These are phyloP conservation scores for Acanthochromis polyacanthus DNA, from an alignment of 2,113 vertebrate genomes.

Conservation along the genomic window DNA sequence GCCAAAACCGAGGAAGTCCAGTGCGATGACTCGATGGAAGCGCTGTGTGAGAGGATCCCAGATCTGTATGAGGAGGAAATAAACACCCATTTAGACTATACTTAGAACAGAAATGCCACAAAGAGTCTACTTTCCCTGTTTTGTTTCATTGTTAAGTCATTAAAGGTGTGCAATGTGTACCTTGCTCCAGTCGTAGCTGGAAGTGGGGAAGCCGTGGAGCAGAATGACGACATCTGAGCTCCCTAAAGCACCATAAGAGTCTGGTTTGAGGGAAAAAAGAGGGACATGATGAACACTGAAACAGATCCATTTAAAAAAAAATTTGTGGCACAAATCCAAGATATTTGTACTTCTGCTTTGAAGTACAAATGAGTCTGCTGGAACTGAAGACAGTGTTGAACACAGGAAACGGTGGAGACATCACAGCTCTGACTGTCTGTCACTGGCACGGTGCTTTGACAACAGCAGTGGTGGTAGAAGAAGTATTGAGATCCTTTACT, in stretches of 20 bases:
- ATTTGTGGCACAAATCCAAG: too few relatives aligned
- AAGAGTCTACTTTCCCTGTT: neutral
- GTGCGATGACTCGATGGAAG: slow-evolving; percentile 92
- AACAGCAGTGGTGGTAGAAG: too few relatives aligned
- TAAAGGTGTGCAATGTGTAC: slow-evolving; percentile 66
- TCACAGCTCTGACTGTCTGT: too few relatives aligned
- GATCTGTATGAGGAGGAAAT: slow-evolving; percentile 80
- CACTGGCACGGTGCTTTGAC: too few relatives aligned
- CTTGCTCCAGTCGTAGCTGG: slow-evolving; percentile 97
- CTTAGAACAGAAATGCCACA: neutral
- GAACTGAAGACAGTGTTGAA: too few relatives aligned
- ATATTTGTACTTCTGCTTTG: too few relatives aligned
- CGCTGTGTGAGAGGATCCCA: slow-evolving; percentile 94
- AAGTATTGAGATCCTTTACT: too few relatives aligned
- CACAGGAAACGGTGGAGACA: too few relatives aligned
- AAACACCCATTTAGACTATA: neutral
- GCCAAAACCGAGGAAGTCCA: slow-evolving; percentile 96
- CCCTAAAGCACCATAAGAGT: slow-evolving; percentile 89
- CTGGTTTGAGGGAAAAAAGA: slow-evolving; percentile 70
- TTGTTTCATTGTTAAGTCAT: too few relatives aligned
- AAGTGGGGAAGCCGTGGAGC: slow-evolving; percentile 95
- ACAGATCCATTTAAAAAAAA: too few relatives aligned
- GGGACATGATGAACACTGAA: too few relatives aligned
- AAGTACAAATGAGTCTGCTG: too few relatives aligned
- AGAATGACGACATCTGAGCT: slow-evolving; percentile 91